Percentiles rank a stretch among this genome's conserved stretches.
phyloP scores from a whole-genome alignment of 2,797 vertebrate species.

The Knipowitschia caucasica region DNA sequence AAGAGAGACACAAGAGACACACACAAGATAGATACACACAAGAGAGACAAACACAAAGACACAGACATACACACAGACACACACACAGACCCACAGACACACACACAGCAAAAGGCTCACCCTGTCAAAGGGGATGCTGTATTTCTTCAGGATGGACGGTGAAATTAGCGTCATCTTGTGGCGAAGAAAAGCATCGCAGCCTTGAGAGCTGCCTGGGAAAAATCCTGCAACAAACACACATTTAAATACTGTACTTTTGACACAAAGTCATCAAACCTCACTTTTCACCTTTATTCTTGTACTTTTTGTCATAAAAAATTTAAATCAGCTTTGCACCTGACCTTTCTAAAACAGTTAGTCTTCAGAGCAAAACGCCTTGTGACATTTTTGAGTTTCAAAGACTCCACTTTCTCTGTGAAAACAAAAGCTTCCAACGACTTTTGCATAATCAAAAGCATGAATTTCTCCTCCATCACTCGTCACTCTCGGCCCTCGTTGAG shows the following conservation, averaged over 20 bases:
- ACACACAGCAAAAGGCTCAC: too few species aligned
- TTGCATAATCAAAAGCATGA: slow-evolving; percentile 59
- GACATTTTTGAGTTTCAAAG: slow-evolving; percentile 48
- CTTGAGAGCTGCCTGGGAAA: slow-evolving; percentile 96
- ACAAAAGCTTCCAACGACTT: slow-evolving; percentile 45
- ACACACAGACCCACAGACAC: too few species aligned
- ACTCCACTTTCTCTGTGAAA: slow-evolving; percentile 25
- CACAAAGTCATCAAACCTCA: too few species aligned
- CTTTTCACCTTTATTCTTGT: background rate
- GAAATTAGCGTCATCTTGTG: slow-evolving; percentile 99
- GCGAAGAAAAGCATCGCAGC: slow-evolving; percentile 94
- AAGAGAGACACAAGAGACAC: too few species aligned
- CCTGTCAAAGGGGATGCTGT: slow-evolving; percentile 93
- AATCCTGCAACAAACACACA: slow-evolving; percentile 76
- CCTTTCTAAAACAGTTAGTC: slow-evolving; percentile 18
- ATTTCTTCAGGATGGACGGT: slow-evolving; percentile 96
- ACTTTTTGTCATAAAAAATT: background rate
- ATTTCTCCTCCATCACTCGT: slow-evolving; percentile 40
- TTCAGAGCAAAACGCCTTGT: slow-evolving; percentile 32
- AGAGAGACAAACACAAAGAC: too few species aligned
- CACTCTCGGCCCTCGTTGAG: slow-evolving; percentile 30
- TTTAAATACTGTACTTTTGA: slow-evolving; percentile 8
- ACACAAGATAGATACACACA: too few species aligned
- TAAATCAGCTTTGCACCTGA: slow-evolving; percentile 3
- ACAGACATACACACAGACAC: too few species aligned